Evolutionary conservation across 2,797 vertebrate genomes (phyloP), one percentile per base, ranked within the genome.

Genomic region (Adelosebastes latens): DNA sequence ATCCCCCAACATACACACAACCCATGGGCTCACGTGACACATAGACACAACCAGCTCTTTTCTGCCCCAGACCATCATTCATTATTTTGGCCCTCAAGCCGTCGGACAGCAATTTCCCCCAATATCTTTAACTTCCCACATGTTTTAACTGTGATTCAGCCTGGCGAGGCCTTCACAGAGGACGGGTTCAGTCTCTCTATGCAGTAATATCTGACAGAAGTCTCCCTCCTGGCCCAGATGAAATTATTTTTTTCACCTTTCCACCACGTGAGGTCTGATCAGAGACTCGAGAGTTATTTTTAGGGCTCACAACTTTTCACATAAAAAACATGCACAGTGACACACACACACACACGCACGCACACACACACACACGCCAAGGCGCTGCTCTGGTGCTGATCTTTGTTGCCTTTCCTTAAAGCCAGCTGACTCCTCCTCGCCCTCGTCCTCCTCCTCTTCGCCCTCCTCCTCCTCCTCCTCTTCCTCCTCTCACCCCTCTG

Each of bases 371-470:
- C 72, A 77, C 68, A 66, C 34, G 25, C 53, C 12, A 24, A 89
- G 79, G 90, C 87, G 94, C 96, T 97, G 96, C 96, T 97, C 97
- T 97, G 97, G 96, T 97, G 98, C 97, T 97, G 97, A 97, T 99
- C 97, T 99, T 96, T 99, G 97, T 95, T 99, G 96, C 97, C 97
- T 99, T 98, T 98, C 97, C 98, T 99, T 99, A 99, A 99, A 99
- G 98, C 98, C 98, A 98, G 97, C 97, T 98, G 98, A 99, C 95
- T 97, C 98, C 90, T 94, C 95, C 93, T 91, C 95, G 96, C 90
- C 94, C 83, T 93, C 94, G 83, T 98, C 98, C 95, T 89, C 94
- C 80, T 97, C 97, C 75, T 91, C 93, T 79, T 92, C 92, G 80
- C 89, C 92, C 46, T 87, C 92, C 72, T 92, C 93, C 95, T 91